These are phyloP conservation scores for Cyprinodon brontotheroides DNA, from an alignment of 2,113 vertebrate genomes.

Conservation along the genomic window DNA sequence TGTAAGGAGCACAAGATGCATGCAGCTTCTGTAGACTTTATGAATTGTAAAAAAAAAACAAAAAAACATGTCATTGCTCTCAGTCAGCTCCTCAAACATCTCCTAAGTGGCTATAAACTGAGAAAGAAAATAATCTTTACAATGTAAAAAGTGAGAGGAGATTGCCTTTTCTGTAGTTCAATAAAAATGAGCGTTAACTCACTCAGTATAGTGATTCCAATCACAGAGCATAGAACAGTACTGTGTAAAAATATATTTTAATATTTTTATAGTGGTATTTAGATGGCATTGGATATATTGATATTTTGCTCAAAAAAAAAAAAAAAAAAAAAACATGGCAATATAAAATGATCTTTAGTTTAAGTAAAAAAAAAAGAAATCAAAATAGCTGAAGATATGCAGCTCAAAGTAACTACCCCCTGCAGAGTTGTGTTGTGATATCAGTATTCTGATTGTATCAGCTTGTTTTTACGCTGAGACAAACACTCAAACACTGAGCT, in stretches of 20 bases:
- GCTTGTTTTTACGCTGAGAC: neutral
- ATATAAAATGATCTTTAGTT: neutral
- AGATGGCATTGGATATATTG: neutral
- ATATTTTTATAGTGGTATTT: neutral
- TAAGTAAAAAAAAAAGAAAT: neutral
- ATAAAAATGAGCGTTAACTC: neutral
- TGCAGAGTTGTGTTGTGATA: neutral
- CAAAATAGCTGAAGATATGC: neutral
- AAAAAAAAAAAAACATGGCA: neutral
- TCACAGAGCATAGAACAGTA: neutral
- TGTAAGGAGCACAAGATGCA: slow-evolving; percentile 4
- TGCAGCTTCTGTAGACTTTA: neutral
- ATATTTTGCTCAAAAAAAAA: neutral
- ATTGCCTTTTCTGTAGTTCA: neutral
- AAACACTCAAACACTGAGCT: neutral
- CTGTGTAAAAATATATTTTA: neutral
- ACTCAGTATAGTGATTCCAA: neutral
- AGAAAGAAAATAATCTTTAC: neutral
- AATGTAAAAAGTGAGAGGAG: neutral
- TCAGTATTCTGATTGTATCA: slow-evolving; percentile 1
- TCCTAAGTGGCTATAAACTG: neutral
- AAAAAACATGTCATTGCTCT: neutral
- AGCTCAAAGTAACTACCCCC: neutral
- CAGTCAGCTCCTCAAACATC: neutral
- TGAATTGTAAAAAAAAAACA: neutral